phyloP scores from a whole-genome alignment of 2,797 vertebrate genomes.

The Acanthornis magna region DNA sequence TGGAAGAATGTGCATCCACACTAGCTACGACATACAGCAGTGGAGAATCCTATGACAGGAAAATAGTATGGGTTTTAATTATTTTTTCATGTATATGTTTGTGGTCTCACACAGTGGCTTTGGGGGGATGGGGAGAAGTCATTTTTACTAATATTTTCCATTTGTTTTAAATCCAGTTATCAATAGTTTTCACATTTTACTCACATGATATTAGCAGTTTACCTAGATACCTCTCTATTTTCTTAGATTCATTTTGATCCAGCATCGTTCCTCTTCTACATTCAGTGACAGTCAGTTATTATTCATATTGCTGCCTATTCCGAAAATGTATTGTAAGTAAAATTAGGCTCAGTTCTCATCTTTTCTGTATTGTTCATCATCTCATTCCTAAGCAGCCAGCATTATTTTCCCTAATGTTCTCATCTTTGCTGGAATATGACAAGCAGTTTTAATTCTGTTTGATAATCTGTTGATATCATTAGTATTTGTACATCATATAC shows the following conservation, averaged over 20 bases:
- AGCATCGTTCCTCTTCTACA: not conserved
- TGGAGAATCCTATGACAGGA: slow-evolving; percentile 95
- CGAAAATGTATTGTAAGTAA: not conserved
- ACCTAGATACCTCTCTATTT: not conserved
- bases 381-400: not conserved
- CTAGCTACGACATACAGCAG: slow-evolving; percentile 98
- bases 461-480: not conserved
- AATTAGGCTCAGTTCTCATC: not conserved
- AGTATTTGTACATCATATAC: not conserved
- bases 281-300: not conserved
- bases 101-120: not conserved
- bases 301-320: not conserved
- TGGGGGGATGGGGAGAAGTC: not conserved
- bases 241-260: not conserved
- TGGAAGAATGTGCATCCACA: slow-evolving; percentile 96
- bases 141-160: not conserved
- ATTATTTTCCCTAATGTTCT: not conserved
- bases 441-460: not conserved
- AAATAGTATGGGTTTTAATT: slow-evolving; percentile 84
- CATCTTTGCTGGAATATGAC: not conserved
- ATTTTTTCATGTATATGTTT: not conserved
- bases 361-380: not conserved
- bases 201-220: not conserved
- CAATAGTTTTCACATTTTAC: not conserved
- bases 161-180: not conserved